Conservation (phyloP, 2,797 vertebrate species). For the Rhadinocentrus ornatus region DNA sequence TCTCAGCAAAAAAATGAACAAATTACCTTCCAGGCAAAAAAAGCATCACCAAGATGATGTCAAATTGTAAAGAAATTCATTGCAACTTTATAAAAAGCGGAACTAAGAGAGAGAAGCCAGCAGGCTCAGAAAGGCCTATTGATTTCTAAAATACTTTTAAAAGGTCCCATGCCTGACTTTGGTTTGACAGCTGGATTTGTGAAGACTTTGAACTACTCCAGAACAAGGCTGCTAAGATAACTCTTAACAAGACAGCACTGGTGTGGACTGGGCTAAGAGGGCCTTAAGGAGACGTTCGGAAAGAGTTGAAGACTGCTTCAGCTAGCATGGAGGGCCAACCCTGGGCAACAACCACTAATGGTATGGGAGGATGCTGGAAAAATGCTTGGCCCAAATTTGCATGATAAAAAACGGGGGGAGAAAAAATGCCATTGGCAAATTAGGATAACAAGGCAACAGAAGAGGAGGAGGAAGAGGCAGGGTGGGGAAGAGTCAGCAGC, state of each 20-base stretch:
- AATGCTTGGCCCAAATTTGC: conserved; percentile 81
- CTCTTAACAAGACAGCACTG: conserved; percentile 55
- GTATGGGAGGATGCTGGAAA: conserved; percentile 80
- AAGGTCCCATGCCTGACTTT: conserved; percentile 73
- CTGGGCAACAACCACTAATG: conserved; percentile 73
- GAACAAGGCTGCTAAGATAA: conserved; percentile 61
- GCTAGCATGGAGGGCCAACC: conserved; percentile 64
- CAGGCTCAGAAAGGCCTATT: conserved; percentile 59
- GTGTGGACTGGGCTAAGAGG: conserved; percentile 70
- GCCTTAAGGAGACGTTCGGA: conserved; percentile 72
- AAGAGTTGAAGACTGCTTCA: conserved; percentile 56
- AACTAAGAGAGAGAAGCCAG: conserved; percentile 31
- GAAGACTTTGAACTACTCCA: conserved; percentile 73
- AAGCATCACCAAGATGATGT: conserved; percentile 14
- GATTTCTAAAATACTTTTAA: conserved; percentile 79
- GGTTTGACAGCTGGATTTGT: conserved; percentile 76
- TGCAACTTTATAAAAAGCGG: conserved; percentile 59
- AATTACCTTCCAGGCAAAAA: not conserved
- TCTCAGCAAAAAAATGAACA: not conserved
- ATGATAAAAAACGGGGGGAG: conserved; percentile 45
- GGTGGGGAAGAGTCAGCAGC: conserved; percentile 77
- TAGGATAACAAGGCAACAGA: conserved; percentile 83
- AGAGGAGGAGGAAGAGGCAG: conserved; percentile 64
- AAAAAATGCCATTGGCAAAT: conserved; percentile 76
- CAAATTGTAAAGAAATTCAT: conserved; percentile 50